Evolutionary conservation across 2,797 vertebrate genomes (phyloP), one percentile per base, ranked within the genome.

Genomic region (Sebastes nivosus): DNA sequence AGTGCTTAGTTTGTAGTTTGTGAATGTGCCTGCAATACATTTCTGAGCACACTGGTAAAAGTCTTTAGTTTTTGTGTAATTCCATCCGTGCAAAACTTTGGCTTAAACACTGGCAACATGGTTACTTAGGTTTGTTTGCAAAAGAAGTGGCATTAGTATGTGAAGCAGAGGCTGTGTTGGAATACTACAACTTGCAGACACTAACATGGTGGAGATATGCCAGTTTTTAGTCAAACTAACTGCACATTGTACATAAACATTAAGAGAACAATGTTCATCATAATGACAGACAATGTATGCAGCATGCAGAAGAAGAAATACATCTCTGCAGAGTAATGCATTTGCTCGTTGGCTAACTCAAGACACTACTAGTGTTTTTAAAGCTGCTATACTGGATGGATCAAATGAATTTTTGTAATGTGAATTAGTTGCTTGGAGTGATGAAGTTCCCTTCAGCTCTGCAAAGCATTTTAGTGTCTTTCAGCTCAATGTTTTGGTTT

Each of bases 111-210:
- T 66, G 3, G 4, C 63, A 66, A 55, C 67, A 80, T 63, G 68
- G 78, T 71, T 82, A 67, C 72, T 79, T 79, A 27, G 64, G 64
- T 71, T 79, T 77, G 68, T 67, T 79, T 57, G 54, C 38, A 70
- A 77, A 72, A 55, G 32, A 71, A 27, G 36, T 16, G 4, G 61
- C 36, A 61, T 59, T 67, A 42, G 58, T n/a, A n/a, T 24, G 50
- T 52, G 29, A 70, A 55, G 29, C 3, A 29, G 54, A 55, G 25
- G 24, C 30, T 73, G 63, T 36, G 22, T 8, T 29, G 29, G 61
- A 68, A 69, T 72, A 0, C 32, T 4, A 54, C 36, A 25, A 12
- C 8, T 34, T 34, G 9, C 55, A 81, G 8, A 42, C 46, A 22
- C 7, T 27, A 38, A 70, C 70, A 74, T 46, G 58, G 50, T 16